phyloP scores from a whole-genome alignment of 30 jellyfish, hydroid and myxozoan genomes.

The Cassiopea andromeda region DNA sequence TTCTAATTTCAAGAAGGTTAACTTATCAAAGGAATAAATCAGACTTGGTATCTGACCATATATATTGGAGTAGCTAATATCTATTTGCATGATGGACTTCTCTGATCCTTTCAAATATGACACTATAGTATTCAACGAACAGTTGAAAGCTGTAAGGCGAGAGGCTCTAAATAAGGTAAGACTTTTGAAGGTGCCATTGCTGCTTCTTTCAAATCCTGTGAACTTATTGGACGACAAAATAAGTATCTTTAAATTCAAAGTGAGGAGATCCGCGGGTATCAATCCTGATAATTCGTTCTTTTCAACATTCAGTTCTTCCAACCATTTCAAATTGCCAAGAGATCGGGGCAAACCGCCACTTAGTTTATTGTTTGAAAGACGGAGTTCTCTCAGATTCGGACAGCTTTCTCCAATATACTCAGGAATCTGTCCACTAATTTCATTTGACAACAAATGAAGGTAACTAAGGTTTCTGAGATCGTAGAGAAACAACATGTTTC shows the following conservation, averaged over 20 bases:
- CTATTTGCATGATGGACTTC: too few relatives aligned
- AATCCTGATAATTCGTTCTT: conserved; percentile 27
- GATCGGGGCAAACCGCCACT: conserved; percentile 53
- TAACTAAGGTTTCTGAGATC: conserved; percentile 23
- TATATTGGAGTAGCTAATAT: conserved; percentile 46
- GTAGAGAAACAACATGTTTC: conserved; percentile 27
- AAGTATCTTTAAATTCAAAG: conserved; percentile 26
- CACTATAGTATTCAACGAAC: not conserved
- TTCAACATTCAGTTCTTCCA: too few relatives aligned
- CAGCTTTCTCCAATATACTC: conserved; percentile 38
- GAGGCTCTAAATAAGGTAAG: conserved; percentile 33
- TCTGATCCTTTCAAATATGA: conserved; percentile 2
- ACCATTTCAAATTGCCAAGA: conserved; percentile 47
- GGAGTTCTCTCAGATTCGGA: conserved; percentile 34
- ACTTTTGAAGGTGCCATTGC: not conserved
- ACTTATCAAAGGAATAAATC: conserved; percentile 7
- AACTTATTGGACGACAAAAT: conserved; percentile 29
- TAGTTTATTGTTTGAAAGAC: too few relatives aligned
- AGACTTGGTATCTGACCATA: conserved; percentile 22
- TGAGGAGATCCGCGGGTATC: conserved; percentile 29
- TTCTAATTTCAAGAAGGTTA: conserved; percentile 43
- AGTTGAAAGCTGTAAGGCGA: not conserved
- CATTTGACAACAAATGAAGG: conserved; percentile 49
- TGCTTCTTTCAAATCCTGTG: too few relatives aligned
- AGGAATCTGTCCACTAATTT: conserved; percentile 44